Base-by-base conservation (phyloP, 1,140 invertebrate species). In the Zaprionus capensis region DNA sequence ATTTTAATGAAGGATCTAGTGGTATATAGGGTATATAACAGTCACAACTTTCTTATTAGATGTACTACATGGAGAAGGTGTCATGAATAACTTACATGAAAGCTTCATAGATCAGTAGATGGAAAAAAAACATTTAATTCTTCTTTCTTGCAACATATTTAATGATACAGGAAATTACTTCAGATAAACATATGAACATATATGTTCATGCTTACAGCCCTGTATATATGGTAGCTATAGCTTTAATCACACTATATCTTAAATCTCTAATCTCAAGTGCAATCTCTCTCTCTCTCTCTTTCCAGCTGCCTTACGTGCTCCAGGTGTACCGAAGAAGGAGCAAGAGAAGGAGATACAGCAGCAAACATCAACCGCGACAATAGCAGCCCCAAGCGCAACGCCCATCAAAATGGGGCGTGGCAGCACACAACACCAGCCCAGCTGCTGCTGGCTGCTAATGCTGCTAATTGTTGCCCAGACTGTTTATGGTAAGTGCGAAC, bases 391-490 rank as follows among this genome's bases (percentile, higher is more conserved):
- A 34, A 34, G 31, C 31, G 31, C 11, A 34, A 34, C 31, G 31
- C 41, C 17, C 64, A 64, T 14, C 55, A 67, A 69, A 56, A 76
- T 59, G 71, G 22, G 73, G 67, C 58, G 56, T 34, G 26, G 36
- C 24, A 55, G 55, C 56, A 65, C 51, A 20, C 11, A 41, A 20
- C 5, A 64, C 31, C 49, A 53, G 58, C 53, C 63, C 66, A 65
- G 64, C 70, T 80, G 49, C 53, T 77, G 72, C 59, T 81, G 77
- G 64, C 66, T 78, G 70, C 65, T 90, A 77, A 91, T 85, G 71
- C 58, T 90, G 76, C 86, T 90, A 90, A 90, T 90, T 90, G 86
- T 82, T 85, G 86, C 73, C 68, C 76, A 85, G 61, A 82, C 81
- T 82, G 79, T 91, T 91, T 85, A 86, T 78, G 85, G 85, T 90